phyloP scores from a whole-genome alignment of 1,140 invertebrate genomes.

The Augochlora pura region DNA sequence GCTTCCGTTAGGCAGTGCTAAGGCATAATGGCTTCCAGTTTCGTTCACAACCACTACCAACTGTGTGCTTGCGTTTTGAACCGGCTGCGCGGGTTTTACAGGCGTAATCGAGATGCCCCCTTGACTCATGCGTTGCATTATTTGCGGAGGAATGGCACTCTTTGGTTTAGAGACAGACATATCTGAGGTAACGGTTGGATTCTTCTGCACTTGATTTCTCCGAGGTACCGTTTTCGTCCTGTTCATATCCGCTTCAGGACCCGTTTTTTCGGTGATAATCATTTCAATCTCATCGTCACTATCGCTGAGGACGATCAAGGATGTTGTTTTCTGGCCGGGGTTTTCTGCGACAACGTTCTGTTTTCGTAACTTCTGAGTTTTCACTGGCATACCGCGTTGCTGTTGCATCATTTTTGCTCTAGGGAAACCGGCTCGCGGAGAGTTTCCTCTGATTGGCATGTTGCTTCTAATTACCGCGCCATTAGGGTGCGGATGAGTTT shows the following conservation, averaged over 20 bases:
- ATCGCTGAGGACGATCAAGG: constrained; percentile 75
- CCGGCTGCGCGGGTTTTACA: constrained; percentile 59
- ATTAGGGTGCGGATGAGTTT: constrained; percentile 53
- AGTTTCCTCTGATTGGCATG: constrained; percentile 17
- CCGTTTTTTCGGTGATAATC: constrained; percentile 70
- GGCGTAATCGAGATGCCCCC: constrained; percentile 77
- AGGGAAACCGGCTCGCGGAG: neutral
- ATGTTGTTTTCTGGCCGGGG: constrained; percentile 66
- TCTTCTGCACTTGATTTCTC: constrained; percentile 10
- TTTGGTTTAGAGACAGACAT: constrained; percentile 50
- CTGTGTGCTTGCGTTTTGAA: constrained; percentile 60
- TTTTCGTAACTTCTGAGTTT: neutral
- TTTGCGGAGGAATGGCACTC: constrained; percentile 66
- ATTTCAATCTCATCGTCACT: constrained; percentile 79
- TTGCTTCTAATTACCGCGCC: constrained; percentile 57
- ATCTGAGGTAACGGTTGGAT: constrained; percentile 57
- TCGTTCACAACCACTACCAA: constrained; percentile 78
- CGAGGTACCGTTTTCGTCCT: neutral
- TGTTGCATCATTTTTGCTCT: neutral
- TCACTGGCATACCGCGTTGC: neutral
- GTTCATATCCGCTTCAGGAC: neutral
- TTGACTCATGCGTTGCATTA: constrained; percentile 74
- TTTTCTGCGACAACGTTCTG: neutral
- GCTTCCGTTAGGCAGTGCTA: constrained; percentile 76
- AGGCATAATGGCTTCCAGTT: constrained; percentile 77